phyloP scores from a whole-genome alignment of 2,113 vertebrate genomes.

The Cryptomyrus ogoouensis region DNA sequence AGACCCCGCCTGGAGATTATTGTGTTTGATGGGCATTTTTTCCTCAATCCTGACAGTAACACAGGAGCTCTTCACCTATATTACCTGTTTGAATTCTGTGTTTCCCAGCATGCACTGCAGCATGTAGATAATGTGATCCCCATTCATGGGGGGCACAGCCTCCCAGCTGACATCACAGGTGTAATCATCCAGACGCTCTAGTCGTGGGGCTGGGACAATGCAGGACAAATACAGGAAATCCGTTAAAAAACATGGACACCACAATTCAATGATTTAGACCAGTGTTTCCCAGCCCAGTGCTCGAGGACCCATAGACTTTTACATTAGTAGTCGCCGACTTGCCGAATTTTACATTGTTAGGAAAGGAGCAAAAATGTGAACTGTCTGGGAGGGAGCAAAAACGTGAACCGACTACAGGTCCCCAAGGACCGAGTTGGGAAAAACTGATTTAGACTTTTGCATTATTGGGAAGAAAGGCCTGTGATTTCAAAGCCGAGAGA shows the following conservation, averaged over 20 bases:
- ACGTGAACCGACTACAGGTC: background rate
- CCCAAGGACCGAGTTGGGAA: background rate
- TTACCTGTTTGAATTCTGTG: constrained; percentile 94
- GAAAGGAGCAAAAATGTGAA: too few species aligned
- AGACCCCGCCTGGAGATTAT: background rate
- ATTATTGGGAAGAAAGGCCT: background rate
- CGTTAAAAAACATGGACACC: background rate
- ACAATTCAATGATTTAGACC: background rate
- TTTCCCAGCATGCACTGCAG: constrained; percentile 90
- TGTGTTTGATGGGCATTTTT: background rate
- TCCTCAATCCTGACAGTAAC: background rate
- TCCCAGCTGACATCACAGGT: constrained; percentile 90
- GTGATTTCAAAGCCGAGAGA: background rate
- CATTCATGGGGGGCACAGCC: constrained; percentile 80
- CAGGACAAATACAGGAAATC: background rate
- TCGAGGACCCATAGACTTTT: background rate
- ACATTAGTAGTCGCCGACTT: too few species aligned
- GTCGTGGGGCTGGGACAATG: constrained; percentile 67
- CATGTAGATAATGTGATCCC: constrained; percentile 85
- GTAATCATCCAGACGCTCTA: constrained; percentile 84
- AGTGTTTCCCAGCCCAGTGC: background rate
- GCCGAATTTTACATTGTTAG: too few species aligned
- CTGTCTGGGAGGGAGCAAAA: background rate
- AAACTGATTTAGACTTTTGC: background rate
- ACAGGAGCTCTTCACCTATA: background rate